Percentiles rank a stretch among this genome's conserved stretches.
Conservation (phyloP, 1,140 invertebrate species). For the Pararge aegeria region DNA sequence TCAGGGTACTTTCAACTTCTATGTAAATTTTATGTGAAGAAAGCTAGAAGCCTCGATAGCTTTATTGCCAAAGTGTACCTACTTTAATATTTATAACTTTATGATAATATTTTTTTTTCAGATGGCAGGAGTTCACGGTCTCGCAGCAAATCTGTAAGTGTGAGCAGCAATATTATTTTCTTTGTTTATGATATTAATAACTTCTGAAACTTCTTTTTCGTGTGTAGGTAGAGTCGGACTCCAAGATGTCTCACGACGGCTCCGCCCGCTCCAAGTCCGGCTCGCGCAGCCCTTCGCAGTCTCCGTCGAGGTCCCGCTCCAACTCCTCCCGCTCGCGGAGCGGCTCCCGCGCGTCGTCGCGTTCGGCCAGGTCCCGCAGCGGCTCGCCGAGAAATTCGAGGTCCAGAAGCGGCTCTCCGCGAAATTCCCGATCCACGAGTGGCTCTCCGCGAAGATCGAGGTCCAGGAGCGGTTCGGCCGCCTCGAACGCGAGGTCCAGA, state of each 20-base stretch:
- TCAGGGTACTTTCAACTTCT: too few relatives aligned
- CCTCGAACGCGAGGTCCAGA: slow-evolving; percentile 14
- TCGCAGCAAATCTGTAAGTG: background rate
- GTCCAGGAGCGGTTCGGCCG: slow-evolving; percentile 1
- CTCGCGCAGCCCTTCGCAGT: slow-evolving; percentile 35
- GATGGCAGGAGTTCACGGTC: background rate
- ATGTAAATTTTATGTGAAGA: too few relatives aligned
- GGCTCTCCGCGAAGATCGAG: slow-evolving; percentile 16
- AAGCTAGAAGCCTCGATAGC: too few relatives aligned
- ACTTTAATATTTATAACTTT: too few relatives aligned
- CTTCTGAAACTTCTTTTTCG: background rate
- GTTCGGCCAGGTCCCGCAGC: slow-evolving; percentile 16
- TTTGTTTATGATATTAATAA: too few relatives aligned
- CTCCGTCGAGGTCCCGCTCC: slow-evolving; percentile 32
- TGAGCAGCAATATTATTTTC: too few relatives aligned
- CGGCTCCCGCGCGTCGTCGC: slow-evolving; percentile 18
- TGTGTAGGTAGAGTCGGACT: slow-evolving; percentile 46
- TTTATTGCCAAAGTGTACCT: too few relatives aligned
- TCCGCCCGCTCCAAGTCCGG: slow-evolving; percentile 44
- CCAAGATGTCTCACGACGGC: slow-evolving; percentile 57
- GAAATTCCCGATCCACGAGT: background rate
- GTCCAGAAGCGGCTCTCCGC: background rate
- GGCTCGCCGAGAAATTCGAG: background rate
- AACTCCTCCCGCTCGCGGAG: slow-evolving; percentile 21
- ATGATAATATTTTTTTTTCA: too few relatives aligned